phyloP scores from a whole-genome alignment of 2,888 invertebrate genomes.

The Laothoe populi region DNA sequence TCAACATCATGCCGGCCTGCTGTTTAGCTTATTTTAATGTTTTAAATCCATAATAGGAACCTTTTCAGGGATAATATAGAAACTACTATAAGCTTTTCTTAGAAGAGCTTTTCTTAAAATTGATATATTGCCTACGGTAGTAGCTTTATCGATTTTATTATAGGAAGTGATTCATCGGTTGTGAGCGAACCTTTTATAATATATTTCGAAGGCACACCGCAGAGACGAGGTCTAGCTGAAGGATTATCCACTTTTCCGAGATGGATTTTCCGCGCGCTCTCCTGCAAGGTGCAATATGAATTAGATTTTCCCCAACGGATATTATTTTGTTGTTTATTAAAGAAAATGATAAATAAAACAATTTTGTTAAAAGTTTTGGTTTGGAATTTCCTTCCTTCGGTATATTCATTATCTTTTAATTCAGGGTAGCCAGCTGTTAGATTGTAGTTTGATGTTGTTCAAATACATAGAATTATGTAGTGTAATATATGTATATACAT shows the following conservation, averaged over 20 bases:
- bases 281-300: slow-evolving; percentile 44
- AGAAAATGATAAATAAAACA: too few relatives aligned
- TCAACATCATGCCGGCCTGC: too few relatives aligned
- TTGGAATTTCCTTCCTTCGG: too few relatives aligned
- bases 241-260: slow-evolving; percentile 69
- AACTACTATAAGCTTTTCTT: too few relatives aligned
- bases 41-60: neutral
- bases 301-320: slow-evolving; percentile 41
- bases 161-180: slow-evolving; percentile 44
- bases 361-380: neutral
- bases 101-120: slow-evolving; percentile 41
- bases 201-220: slow-evolving; percentile 53
- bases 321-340: neutral
- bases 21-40: too few relatives aligned
- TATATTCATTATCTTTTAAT: too few relatives aligned
- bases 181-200: slow-evolving; percentile 42
- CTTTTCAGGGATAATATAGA: neutral
- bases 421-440: too few relatives aligned
- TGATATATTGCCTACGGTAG: slow-evolving; percentile 45
- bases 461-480: too few relatives aligned
- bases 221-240: slow-evolving; percentile 54
- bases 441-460: too few relatives aligned
- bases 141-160: slow-evolving; percentile 45
- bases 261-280: slow-evolving; percentile 60
- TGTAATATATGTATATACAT: too few relatives aligned